Percentiles rank a stretch among this genome's conserved stretches.
These are phyloP conservation scores for Amazona vittata DNA, from an alignment of 2,113 vertebrate species.

Conservation along the genomic window DNA sequence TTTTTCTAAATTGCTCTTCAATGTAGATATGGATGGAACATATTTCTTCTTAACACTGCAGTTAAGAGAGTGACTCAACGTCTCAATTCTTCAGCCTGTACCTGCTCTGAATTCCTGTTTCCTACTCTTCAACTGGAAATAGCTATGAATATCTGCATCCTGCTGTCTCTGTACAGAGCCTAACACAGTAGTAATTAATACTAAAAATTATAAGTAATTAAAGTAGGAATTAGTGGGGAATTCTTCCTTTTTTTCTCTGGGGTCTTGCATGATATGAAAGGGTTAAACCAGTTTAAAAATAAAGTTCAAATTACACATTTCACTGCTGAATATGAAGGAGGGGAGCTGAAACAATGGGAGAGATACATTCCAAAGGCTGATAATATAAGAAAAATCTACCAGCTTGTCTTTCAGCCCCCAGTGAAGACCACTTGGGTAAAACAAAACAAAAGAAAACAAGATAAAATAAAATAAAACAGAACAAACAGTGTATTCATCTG, in stretches of 20 bases:
- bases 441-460: not conserved
- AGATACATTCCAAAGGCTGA: not conserved
- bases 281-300: not conserved
- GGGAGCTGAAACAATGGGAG: not conserved
- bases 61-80: not conserved
- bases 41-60: not conserved
- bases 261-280: not conserved
- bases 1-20: not conserved
- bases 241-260: not conserved
- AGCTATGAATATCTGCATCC: not conserved
- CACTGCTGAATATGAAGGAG: not conserved
- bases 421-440: not conserved
- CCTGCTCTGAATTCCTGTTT: not conserved
- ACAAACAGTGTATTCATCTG: not conserved
- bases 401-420: not conserved
- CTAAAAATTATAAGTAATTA: not conserved
- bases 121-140: not conserved
- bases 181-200: not conserved
- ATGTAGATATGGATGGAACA: not conserved
- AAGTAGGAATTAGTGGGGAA: not conserved
- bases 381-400: slow-evolving; percentile 4
- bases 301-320: not conserved
- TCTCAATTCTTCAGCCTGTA: not conserved
- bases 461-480: not conserved
- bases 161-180: not conserved